phyloP scores from a whole-genome alignment of 2,888 invertebrate genomes.

The Leptothorax acervorum region DNA sequence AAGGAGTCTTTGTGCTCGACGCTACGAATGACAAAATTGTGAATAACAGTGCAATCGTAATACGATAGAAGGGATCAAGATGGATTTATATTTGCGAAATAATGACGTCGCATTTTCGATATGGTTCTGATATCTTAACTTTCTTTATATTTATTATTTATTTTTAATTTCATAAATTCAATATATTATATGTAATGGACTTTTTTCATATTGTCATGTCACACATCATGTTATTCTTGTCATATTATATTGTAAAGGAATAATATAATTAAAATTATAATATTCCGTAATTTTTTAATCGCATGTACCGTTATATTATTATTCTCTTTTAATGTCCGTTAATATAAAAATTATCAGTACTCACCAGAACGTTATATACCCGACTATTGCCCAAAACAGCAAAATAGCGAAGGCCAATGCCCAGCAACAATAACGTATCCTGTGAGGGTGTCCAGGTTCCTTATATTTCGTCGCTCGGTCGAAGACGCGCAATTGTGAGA shows the following conservation, averaged over 20 bases:
- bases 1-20: slow-evolving; percentile 62
- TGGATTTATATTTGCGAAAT: neutral
- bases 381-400: slow-evolving; percentile 68
- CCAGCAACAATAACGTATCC: slow-evolving; percentile 45
- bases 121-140: neutral
- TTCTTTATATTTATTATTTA: neutral
- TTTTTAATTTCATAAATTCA: neutral
- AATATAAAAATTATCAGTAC: slow-evolving; percentile 10
- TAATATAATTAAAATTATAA: neutral
- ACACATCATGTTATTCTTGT: neutral
- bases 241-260: neutral
- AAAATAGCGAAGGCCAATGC: slow-evolving; percentile 39
- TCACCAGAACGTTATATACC: slow-evolving; percentile 73
- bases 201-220: neutral
- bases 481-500: slow-evolving; percentile 69
- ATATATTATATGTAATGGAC: neutral
- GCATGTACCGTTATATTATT: neutral
- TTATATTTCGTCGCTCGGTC: slow-evolving; percentile 66
- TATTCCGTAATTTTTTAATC: neutral
- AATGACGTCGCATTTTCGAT: neutral
- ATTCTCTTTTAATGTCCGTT: neutral
- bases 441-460: neutral
- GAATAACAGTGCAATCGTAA: neutral
- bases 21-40: slow-evolving; percentile 55
- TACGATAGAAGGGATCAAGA: neutral